Conservation (phyloP, 2,113 vertebrate genomes). For the Entomyzon cyanotis region DNA sequence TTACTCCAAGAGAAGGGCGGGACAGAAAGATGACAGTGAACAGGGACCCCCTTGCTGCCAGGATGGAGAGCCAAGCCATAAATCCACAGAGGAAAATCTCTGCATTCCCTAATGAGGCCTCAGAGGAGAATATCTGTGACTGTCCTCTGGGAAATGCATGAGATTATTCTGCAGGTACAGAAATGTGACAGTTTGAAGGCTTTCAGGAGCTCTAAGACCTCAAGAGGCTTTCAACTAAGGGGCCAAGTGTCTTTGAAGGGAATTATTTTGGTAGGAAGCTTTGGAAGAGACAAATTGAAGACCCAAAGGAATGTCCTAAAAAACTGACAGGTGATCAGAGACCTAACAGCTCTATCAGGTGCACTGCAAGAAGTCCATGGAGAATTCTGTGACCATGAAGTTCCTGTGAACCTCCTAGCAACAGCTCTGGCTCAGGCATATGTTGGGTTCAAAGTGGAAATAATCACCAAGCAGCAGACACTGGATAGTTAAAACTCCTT, state of each 20-base stretch:
- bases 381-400: not conserved
- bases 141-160: not conserved
- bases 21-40: not conserved
- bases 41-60: not conserved
- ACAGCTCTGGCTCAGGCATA: not conserved
- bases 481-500: not conserved
- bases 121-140: not conserved
- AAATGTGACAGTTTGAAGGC: not conserved
- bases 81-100: not conserved
- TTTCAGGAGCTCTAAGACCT: not conserved
- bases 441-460: not conserved
- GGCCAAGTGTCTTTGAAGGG: not conserved
- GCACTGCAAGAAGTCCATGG: not conserved
- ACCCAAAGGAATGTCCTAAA: not conserved
- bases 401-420: not conserved
- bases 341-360: not conserved
- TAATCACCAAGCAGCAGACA: not conserved
- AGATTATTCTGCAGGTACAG: not conserved
- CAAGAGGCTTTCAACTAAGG: not conserved
- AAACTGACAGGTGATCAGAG: not conserved
- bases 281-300: not conserved
- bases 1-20: not conserved
- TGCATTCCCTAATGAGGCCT: constrained; percentile 31
- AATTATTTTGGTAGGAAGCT: not conserved
- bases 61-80: not conserved